Evolutionary conservation across 2,888 invertebrate species (phyloP).

Genomic region (Synanthedon vespiformis): DNA sequence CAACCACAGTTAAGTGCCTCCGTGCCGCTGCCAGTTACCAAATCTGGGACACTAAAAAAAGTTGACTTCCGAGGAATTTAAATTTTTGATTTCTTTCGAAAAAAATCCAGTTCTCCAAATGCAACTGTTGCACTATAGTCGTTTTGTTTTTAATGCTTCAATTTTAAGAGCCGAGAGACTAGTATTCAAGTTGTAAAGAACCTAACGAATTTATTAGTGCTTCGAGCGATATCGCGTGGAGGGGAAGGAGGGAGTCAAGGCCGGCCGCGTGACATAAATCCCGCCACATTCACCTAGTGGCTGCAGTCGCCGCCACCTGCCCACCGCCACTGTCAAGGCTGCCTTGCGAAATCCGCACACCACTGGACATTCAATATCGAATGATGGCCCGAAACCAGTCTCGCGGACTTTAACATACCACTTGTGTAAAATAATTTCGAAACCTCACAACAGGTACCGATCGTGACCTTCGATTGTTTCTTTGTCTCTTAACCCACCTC

Average conservation of each 20-base stretch:
- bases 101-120: not conserved
- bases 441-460: not conserved
- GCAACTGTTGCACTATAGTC: not conserved
- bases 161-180: not conserved
- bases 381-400: not conserved
- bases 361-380: conserved; percentile 3
- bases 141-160: not conserved
- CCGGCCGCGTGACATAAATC: conserved; percentile 56
- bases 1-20: not conserved
- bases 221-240: conserved; percentile 11
- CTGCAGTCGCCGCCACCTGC: conserved; percentile 37
- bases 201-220: not conserved
- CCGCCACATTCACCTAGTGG: conserved; percentile 63
- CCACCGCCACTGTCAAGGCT: conserved; percentile 63
- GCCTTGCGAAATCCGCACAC: conserved; percentile 39
- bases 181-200: not conserved
- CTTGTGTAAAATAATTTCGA: not conserved
- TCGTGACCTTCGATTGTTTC: not conserved
- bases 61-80: not conserved
- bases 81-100: not conserved
- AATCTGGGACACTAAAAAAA: not conserved
- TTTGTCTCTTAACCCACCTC: not conserved
- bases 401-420: not conserved
- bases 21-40: not conserved
- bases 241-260: conserved; percentile 59